Percentiles rank a stretch among this genome's conserved stretches.
Conservation (phyloP, 2,888 invertebrate species). For the Copidosoma aretas region DNA sequence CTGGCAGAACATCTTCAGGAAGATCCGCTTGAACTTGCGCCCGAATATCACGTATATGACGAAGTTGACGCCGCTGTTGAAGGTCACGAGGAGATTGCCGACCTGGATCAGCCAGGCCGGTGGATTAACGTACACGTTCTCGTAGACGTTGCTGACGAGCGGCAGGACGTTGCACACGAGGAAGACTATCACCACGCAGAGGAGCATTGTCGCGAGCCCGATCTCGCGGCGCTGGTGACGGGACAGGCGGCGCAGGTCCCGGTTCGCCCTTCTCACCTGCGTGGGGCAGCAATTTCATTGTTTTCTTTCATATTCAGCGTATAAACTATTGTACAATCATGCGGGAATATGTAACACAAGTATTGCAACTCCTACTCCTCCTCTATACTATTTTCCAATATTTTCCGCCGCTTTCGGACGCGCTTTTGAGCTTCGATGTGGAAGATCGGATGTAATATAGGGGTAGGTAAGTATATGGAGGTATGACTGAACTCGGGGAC, state of each 20-base stretch:
- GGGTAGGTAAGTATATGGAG: too few relatives aligned
- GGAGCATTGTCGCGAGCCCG: constrained; percentile 91
- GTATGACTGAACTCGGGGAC: too few relatives aligned
- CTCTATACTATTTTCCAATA: too few relatives aligned
- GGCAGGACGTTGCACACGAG: constrained; percentile 91
- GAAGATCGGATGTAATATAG: too few relatives aligned
- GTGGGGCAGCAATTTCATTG: too few relatives aligned
- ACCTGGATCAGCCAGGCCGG: constrained; percentile 77
- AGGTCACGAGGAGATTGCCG: constrained; percentile 91
- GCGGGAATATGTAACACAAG: too few relatives aligned
- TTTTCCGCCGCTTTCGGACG: too few relatives aligned
- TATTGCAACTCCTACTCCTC: too few relatives aligned
- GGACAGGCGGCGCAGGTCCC: constrained; percentile 87
- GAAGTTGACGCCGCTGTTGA: constrained; percentile 97
- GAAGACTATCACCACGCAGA: constrained; percentile 93
- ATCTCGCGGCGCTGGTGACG: constrained; percentile 91
- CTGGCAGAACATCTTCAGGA: constrained; percentile 80
- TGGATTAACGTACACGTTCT: constrained; percentile 75
- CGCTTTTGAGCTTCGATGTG: too few relatives aligned
- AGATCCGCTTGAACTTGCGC: constrained; percentile 91
- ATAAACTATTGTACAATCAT: too few relatives aligned
- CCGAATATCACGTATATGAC: constrained; percentile 98
- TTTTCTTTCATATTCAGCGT: too few relatives aligned
- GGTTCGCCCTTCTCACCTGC: constrained; percentile 85
- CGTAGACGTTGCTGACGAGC: constrained; percentile 83